A percentile compares a stretch with the other conserved stretches of the same genome.
phyloP scores from a whole-genome alignment of 1,140 invertebrate species.

The Papilio polyxenes region DNA sequence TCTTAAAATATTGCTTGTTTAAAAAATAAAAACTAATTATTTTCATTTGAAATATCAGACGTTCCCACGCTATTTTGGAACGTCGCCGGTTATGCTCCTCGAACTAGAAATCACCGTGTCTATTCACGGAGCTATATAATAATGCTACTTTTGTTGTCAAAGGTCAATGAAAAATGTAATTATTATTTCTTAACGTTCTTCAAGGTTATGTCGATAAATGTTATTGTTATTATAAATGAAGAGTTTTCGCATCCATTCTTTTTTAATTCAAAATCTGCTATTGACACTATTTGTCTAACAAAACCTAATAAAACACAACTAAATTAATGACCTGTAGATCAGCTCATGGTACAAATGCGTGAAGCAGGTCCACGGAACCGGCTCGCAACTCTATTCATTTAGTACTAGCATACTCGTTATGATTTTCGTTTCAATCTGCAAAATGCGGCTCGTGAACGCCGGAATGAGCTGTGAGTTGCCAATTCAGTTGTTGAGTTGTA shows the following conservation, averaged over 20 bases:
- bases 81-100: constrained; percentile 1
- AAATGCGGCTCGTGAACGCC: too few relatives aligned
- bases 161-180: constrained; percentile 34
- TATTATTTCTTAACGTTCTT: background rate
- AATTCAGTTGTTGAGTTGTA: too few relatives aligned
- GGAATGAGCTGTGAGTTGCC: too few relatives aligned
- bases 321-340: too few relatives aligned
- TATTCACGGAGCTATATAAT: constrained; percentile 29
- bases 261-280: background rate
- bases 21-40: constrained; percentile 21
- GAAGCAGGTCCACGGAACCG: too few relatives aligned
- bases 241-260: background rate
- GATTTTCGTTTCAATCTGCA: too few relatives aligned
- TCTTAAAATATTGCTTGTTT: background rate
- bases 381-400: too few relatives aligned
- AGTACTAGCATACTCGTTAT: too few relatives aligned
- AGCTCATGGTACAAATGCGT: too few relatives aligned
- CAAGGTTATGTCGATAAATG: constrained; percentile 22
- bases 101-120: constrained; percentile 34
- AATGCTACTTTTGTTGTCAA: constrained; percentile 31
- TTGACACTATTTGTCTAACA: background rate
- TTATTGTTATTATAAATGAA: background rate
- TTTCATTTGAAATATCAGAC: constrained; percentile 18
- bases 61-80: constrained; percentile 27
- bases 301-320: background rate